Evolutionary conservation across 2,888 invertebrate genomes (phyloP).

Genomic region (Eupithecia exiguata): DNA sequence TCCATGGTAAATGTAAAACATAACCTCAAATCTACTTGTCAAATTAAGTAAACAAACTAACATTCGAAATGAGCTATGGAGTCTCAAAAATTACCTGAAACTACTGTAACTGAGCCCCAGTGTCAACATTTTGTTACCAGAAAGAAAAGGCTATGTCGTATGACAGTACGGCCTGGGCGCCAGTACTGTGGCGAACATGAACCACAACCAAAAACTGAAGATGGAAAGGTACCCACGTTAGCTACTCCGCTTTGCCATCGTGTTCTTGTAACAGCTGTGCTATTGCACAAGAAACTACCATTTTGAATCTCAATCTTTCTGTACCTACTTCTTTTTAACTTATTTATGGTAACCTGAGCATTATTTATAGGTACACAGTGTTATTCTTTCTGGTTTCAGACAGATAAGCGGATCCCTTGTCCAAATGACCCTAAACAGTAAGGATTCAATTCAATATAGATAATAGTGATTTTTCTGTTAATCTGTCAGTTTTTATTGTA

Average conservation of each 20-base stretch:
- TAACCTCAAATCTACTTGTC: not conserved
- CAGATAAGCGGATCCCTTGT: slow-evolving; percentile 85
- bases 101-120: slow-evolving; percentile 54
- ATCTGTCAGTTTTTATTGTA: not conserved
- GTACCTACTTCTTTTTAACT: too few relatives aligned
- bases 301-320: not conserved
- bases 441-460: slow-evolving; percentile 25
- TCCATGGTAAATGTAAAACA: too few relatives aligned
- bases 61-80: slow-evolving; percentile 27
- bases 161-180: slow-evolving; percentile 87
- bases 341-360: too few relatives aligned
- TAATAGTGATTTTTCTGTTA: not conserved
- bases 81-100: slow-evolving; percentile 18
- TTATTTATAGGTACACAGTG: not conserved
- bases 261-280: not conserved
- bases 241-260: not conserved
- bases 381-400: slow-evolving; percentile 56
- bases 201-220: slow-evolving; percentile 60
- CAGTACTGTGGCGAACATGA: slow-evolving; percentile 90
- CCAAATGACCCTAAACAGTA: slow-evolving; percentile 90
- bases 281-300: not conserved
- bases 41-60: not conserved
- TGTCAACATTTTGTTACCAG: slow-evolving; percentile 87
- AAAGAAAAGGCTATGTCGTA: slow-evolving; percentile 90
- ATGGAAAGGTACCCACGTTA: slow-evolving; percentile 46